phyloP scores from a whole-genome alignment of 2,888 invertebrate genomes.

The Limnephilus auricula region DNA sequence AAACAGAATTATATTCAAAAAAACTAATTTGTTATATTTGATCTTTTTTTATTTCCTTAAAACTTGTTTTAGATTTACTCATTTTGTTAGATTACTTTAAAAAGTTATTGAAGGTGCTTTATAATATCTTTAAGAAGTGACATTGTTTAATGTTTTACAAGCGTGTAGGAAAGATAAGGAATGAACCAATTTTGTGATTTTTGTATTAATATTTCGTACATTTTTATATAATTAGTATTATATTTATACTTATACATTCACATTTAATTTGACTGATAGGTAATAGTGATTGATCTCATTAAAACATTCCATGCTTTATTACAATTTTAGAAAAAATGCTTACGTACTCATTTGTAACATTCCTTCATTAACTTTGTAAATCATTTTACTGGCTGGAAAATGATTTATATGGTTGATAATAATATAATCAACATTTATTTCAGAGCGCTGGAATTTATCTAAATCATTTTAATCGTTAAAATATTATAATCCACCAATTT shows the following conservation, averaged over 20 bases:
- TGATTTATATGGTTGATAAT: slow-evolving; percentile 49
- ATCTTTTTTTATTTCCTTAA: not conserved
- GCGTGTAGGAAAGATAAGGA: not conserved
- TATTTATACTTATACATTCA: not conserved
- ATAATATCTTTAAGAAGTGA: not conserved
- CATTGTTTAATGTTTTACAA: not conserved
- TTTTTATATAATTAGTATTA: not conserved
- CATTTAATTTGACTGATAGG: not conserved
- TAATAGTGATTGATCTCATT: not conserved
- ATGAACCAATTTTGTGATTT: not conserved
- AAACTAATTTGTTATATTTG: not conserved
- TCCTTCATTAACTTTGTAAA: slow-evolving; percentile 38
- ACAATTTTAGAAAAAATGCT: not conserved
- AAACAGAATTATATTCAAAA: not conserved
- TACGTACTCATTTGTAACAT: not conserved
- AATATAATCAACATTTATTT: not conserved
- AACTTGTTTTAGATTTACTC: not conserved
- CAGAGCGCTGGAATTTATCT: not conserved
- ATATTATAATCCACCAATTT: slow-evolving; percentile 25
- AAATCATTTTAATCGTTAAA: not conserved
- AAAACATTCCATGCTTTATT: not conserved
- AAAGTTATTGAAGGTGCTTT: not conserved
- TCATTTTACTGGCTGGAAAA: slow-evolving; percentile 60
- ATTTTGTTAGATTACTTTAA: not conserved
- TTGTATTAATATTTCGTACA: not conserved